phyloP scores from a whole-genome alignment of 2,113 vertebrate genomes.

The Seriola rivoliana region DNA sequence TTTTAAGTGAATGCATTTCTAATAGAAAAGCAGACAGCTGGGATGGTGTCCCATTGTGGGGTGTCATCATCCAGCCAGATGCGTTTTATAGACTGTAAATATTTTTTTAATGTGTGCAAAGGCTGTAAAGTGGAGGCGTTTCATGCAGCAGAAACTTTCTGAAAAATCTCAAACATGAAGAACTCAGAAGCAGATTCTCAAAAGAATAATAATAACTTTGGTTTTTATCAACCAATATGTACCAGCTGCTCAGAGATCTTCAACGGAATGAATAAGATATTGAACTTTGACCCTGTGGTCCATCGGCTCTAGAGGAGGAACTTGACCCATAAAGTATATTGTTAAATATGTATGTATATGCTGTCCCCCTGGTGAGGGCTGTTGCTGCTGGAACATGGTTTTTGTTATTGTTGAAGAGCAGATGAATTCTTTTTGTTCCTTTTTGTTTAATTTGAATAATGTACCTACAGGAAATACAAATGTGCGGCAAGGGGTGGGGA shows the following conservation, averaged over 20 bases:
- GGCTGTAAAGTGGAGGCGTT: conserved; percentile 34
- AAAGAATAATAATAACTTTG: not conserved
- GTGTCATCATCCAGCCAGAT: conserved; percentile 5
- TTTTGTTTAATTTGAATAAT: not conserved
- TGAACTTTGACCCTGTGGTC: not conserved
- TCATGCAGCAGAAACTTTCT: not conserved
- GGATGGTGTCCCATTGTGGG: conserved; percentile 33
- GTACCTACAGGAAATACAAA: not conserved
- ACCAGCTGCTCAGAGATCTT: conserved; percentile 6
- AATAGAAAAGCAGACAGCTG: conserved; percentile 66
- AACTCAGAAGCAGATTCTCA: not conserved
- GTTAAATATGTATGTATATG: conserved; percentile 9
- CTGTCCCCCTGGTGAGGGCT: not conserved
- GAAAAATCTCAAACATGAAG: not conserved
- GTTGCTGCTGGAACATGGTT: not conserved
- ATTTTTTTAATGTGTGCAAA: conserved; percentile 56
- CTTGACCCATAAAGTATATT: conserved; percentile 1
- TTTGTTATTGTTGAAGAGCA: not conserved
- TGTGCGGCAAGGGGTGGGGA: not conserved
- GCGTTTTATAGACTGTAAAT: conserved; percentile 55
- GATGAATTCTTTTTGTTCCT: not conserved
- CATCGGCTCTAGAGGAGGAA: not conserved
- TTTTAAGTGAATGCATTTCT: conserved; percentile 76
- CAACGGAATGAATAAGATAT: conserved; percentile 23
- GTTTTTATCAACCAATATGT: conserved; percentile 6